A percentile compares a stretch with the other conserved stretches of the same genome.
Conservation (phyloP, 2,888 invertebrate genomes). For the Heliconius erato region DNA sequence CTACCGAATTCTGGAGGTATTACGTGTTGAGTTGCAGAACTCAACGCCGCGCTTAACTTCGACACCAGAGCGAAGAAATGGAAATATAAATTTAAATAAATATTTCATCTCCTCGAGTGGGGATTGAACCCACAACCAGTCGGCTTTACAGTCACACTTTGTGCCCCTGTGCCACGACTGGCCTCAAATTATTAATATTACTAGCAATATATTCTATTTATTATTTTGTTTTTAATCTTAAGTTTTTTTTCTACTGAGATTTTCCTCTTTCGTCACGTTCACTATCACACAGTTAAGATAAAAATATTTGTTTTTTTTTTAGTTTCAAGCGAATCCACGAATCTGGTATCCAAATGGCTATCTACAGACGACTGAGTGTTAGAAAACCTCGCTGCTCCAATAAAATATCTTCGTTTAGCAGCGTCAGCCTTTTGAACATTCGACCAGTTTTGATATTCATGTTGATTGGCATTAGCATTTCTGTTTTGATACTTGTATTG, state of each 20-base stretch:
- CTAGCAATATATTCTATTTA: background rate
- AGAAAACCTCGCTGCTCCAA: slow-evolving; percentile 67
- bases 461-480: slow-evolving; percentile 69
- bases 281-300: background rate
- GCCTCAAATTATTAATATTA: background rate
- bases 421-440: slow-evolving; percentile 80
- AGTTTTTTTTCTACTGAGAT: background rate
- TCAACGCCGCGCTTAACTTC: no score
- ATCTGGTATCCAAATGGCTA: slow-evolving; percentile 79
- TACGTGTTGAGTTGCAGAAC: no score
- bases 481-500: slow-evolving; percentile 58
- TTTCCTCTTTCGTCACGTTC: no score
- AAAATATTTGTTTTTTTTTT: background rate
- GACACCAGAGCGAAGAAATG: no score
- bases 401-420: slow-evolving; percentile 71
- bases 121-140: no score
- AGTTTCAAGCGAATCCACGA: slow-evolving; percentile 86
- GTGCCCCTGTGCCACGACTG: no score
- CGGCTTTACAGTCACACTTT: no score
- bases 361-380: slow-evolving; percentile 62
- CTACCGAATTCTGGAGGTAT: no score
- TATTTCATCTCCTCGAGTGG: no score
- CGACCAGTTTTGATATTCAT: slow-evolving; percentile 77
- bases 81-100: no score
- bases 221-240: background rate